phyloP scores from a whole-genome alignment of 2,797 vertebrate genomes.

The Centropyge bicolor region DNA sequence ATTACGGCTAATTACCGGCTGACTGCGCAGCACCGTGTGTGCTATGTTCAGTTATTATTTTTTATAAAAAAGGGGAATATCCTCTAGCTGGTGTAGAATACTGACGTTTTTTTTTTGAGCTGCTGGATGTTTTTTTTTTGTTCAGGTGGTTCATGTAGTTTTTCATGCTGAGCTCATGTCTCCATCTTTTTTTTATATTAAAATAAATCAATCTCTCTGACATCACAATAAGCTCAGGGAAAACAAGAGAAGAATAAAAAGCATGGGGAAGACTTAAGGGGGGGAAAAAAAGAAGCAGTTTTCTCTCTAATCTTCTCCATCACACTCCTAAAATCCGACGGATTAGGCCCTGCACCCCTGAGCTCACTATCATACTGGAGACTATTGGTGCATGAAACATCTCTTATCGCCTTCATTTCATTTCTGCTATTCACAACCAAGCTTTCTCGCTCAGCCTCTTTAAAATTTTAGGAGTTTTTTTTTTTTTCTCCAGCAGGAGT shows the following conservation, averaged over 20 bases:
- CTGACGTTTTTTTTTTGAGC: slow-evolving; percentile 29
- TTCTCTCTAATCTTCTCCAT: slow-evolving; percentile 81
- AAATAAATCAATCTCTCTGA: slow-evolving; percentile 72
- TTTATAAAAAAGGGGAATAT: slow-evolving; percentile 21
- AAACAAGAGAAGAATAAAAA: slow-evolving; percentile 73
- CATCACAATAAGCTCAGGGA: slow-evolving; percentile 58
- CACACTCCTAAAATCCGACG: slow-evolving; percentile 76
- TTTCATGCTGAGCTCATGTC: slow-evolving; percentile 21
- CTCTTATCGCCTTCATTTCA: slow-evolving; percentile 80
- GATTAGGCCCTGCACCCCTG: slow-evolving; percentile 76
- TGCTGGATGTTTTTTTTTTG: slow-evolving; percentile 32
- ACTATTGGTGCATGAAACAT: slow-evolving; percentile 77
- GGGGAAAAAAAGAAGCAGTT: slow-evolving; percentile 62
- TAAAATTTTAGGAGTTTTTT: slow-evolving; percentile 46
- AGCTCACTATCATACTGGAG: slow-evolving; percentile 74
- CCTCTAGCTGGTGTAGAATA: background rate
- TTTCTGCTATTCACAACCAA: slow-evolving; percentile 71
- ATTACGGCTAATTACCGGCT: slow-evolving; percentile 61
- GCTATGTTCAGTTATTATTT: slow-evolving; percentile 27
- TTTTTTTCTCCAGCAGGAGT: background rate
- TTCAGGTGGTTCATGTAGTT: slow-evolving; percentile 24
- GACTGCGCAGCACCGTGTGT: slow-evolving; percentile 27
- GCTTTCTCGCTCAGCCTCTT: slow-evolving; percentile 48
- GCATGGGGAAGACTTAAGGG: slow-evolving; percentile 40
- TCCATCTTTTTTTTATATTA: slow-evolving; percentile 47